Conservation (phyloP, 2,797 vertebrate genomes). For the Meda fulgida region DNA sequence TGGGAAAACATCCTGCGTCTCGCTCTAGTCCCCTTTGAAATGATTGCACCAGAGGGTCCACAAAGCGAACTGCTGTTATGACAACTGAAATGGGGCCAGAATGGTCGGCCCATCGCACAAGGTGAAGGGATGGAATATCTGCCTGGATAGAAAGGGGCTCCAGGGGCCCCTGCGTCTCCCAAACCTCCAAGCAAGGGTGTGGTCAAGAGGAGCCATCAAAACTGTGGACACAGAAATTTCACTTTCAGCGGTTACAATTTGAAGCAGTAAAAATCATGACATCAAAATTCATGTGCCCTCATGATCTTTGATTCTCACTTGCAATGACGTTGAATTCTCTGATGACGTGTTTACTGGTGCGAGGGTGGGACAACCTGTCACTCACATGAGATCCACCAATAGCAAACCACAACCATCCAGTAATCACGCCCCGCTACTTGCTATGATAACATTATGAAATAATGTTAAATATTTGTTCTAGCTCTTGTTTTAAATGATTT, state of each 20-base stretch:
- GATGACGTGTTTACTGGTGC: background rate
- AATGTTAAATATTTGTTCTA: no score
- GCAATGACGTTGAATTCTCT: background rate
- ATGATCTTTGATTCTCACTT: background rate
- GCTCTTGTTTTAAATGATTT: no score
- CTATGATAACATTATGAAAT: no score
- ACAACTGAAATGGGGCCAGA: background rate
- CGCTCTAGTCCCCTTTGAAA: conserved; percentile 17
- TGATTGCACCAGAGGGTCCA: conserved; percentile 29
- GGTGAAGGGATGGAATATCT: conserved; percentile 29
- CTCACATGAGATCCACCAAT: background rate
- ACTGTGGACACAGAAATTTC: conserved; percentile 44
- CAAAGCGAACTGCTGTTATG: conserved; percentile 12
- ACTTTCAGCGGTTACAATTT: background rate
- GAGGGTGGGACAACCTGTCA: background rate
- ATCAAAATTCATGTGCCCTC: background rate
- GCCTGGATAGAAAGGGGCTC: background rate
- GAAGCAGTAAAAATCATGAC: background rate
- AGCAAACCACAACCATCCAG: background rate
- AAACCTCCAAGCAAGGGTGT: conserved; percentile 11
- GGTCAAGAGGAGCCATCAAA: conserved; percentile 63
- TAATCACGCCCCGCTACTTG: background rate
- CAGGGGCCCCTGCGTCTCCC: background rate
- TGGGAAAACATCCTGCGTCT: conserved; percentile 21
- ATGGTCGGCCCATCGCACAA: background rate